Base-by-base conservation (phyloP, 2,888 invertebrate genomes). In the Cataglyphis altisquamis region DNA sequence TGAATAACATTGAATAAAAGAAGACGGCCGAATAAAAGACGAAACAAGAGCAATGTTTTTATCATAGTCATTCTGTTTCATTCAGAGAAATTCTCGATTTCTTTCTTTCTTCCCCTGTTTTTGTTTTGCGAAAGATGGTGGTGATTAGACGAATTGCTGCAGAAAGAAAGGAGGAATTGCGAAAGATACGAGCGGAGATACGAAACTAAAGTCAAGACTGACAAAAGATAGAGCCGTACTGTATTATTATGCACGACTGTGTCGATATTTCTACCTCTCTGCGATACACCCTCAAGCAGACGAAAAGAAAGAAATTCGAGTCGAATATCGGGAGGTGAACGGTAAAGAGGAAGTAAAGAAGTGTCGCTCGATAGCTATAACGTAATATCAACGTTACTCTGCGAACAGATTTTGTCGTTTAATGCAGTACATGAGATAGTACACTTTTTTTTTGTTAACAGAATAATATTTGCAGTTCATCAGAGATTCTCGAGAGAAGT, bases 71-170 rank as follows among this genome's bases (percentile, higher is more conserved):
- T 21, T 67, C 68, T 83, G 62, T 52, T 70, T 55, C 18, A 41
- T 68, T 57, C 36, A 62, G 1, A 29, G 25, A 36, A 6, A 60
- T 32, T 25, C 25, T 41, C 9, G 48, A 72, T 29, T 45, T 64
- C 9, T 57, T 29, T 60, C 39, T 67, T 73, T 39, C 36, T 62
- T 9, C 9, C 1, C 15, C 15, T 5, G 74, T 85, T 87, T 86
- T 87, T 83, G 84, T 85, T 87, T 82, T 78, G 68, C 55, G 41
- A 75, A 68, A 84, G 81, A 81, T 72, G 80, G 68, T 82, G 63
- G 83, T 86, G 89, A 89, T 89, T 90, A 87, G 84, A 86, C 83
- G 82, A 84, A 88, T 89, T 78, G 68, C 32, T 52, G 82, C 32
- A 72, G 80, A 77, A 62, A 66, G 73, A 83, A 67, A 82, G 83